These are phyloP conservation scores for Scolopax bukidnonensis DNA, from an alignment of 2,797 vertebrate species.

Conservation along the genomic window DNA sequence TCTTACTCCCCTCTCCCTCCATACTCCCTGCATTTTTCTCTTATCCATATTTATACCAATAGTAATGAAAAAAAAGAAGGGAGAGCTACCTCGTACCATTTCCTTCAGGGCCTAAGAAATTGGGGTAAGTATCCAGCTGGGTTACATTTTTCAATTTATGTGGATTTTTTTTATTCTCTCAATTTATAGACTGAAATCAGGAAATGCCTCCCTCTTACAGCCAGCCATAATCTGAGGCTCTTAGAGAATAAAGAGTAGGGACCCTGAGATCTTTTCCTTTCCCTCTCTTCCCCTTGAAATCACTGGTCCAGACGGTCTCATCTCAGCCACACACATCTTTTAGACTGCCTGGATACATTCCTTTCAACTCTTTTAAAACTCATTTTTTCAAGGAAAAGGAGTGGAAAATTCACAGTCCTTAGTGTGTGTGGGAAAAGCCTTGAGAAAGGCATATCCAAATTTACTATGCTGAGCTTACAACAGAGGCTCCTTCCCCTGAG, in stretches of 20 bases:
- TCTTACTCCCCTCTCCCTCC: not conserved
- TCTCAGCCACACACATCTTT: not conserved
- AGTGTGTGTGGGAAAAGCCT: not conserved
- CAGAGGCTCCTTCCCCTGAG: not conserved
- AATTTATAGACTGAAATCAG: not conserved
- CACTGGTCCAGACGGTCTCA: not conserved
- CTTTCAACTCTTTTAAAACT: not conserved
- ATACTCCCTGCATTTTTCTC: not conserved
- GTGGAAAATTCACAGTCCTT: not conserved
- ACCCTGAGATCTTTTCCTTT: not conserved
- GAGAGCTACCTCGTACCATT: not conserved
- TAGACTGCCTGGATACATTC: not conserved
- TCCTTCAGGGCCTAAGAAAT: not conserved
- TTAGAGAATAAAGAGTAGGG: not conserved
- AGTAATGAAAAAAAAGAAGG: not conserved
- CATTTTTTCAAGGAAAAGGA: not conserved
- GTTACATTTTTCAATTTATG: not conserved
- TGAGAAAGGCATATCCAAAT: not conserved
- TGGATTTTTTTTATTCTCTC: not conserved
- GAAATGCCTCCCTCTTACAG: not conserved
- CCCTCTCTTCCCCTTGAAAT: not conserved
- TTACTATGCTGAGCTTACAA: not conserved
- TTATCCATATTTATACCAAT: not conserved
- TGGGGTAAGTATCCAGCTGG: not conserved
- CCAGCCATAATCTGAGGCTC: not conserved